Evolutionary conservation across 2,888 invertebrate species (phyloP).

Genomic region (Plebejus anna): DNA sequence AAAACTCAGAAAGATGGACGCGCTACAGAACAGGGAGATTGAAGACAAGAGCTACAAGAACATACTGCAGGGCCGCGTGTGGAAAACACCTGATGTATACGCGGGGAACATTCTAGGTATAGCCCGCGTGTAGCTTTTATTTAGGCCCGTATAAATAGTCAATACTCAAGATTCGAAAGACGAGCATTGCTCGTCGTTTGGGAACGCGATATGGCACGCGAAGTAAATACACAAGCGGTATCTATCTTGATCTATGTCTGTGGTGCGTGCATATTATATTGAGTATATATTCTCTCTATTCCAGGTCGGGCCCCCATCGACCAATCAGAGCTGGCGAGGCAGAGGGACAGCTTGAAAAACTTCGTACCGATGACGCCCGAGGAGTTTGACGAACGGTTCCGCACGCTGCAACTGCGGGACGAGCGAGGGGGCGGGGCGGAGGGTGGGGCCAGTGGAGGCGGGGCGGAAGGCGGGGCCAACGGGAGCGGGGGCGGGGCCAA

Average conservation of each 20-base stretch:
- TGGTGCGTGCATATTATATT: too few relatives aligned
- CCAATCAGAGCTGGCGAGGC: conserved; percentile 36
- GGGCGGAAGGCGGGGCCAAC: conserved; percentile 36
- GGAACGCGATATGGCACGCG: too few relatives aligned
- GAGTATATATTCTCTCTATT: too few relatives aligned
- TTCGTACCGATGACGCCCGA: conserved; percentile 61
- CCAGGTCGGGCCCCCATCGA: neutral
- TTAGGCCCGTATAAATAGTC: too few relatives aligned
- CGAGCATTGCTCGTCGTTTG: too few relatives aligned
- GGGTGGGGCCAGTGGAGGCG: conserved; percentile 34
- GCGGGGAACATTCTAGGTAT: conserved; percentile 38
- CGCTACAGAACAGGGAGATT: conserved; percentile 53
- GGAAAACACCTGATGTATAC: conserved; percentile 36
- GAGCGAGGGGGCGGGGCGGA: conserved; percentile 36
- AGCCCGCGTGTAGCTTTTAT: too few relatives aligned
- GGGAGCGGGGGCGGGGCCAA: conserved; percentile 38
- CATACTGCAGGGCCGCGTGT: conserved; percentile 45
- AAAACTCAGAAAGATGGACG: conserved; percentile 72
- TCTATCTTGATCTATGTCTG: too few relatives aligned
- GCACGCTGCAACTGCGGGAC: conserved; percentile 48
- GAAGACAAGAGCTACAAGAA: conserved; percentile 45
- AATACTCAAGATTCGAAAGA: too few relatives aligned
- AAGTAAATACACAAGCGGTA: too few relatives aligned
- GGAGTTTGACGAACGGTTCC: conserved; percentile 60
- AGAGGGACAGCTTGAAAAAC: conserved; percentile 43